Base-by-base conservation (phyloP, 2,888 invertebrate species). In the Hypsopygia costalis region DNA sequence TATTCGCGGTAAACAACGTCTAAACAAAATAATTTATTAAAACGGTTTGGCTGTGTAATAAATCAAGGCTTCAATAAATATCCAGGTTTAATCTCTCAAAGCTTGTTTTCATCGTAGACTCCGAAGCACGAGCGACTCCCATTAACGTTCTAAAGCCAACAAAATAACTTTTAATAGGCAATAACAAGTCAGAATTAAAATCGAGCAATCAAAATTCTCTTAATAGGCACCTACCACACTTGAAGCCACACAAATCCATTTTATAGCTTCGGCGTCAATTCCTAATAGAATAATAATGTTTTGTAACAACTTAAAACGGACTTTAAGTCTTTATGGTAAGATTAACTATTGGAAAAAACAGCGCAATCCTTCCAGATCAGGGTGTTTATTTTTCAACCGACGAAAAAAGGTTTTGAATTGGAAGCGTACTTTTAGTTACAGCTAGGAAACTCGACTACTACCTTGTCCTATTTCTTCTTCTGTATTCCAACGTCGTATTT, bases 191-290 rank as follows among this genome's bases (percentile, higher is more conserved):
- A 36, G 39, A 49, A 45, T 44, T 41, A 45, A 47, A 51, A 32
- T 42, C 40, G 36, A 40, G 41, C 38, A 47, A 51, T 49, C 47
- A 46, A 46, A 44, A 25, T 49, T 46, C 40, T 41, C 35, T 47
- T 51, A 56, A 54, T 52, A 52, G 51, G 43, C 37, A 36, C 42
- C 41, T 33, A 44, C 50, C 51, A 52, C 51, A 49, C 49, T 54
- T 43, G 48, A 50, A 45, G 49, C 46, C 46, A 41, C 47, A 56
- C 54, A 51, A 56, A 63, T 62, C 62, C 54, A 55, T 45, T 68
- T 67, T 59, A 66, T 51, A 40, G 50, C 55, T 45, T 51, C 50
- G 58, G 59, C 49, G 55, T 55, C 53, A 48, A 44, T 48, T 51
- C 46, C 3, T 16, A 16, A 10, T 11, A 35, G 22, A 11, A 35